Conservation (phyloP, 2,888 invertebrate species). For the Sicus ferrugineus region DNA sequence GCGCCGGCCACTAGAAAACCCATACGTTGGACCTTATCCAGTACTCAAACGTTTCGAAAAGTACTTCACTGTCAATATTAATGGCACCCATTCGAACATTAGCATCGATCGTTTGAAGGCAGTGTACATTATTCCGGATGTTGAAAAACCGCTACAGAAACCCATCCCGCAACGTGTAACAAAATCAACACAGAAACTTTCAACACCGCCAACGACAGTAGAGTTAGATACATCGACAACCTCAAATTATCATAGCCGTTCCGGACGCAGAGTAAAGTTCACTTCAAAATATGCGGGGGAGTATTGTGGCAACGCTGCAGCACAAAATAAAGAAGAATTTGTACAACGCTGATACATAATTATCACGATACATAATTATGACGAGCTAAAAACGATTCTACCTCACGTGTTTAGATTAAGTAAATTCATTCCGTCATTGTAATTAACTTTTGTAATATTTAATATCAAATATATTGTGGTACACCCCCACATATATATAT, state of each 20-base stretch:
- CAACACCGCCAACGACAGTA: not conserved
- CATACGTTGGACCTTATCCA: constrained; percentile 31
- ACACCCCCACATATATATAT: no score
- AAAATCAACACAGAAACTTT: not conserved
- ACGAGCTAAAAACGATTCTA: no score
- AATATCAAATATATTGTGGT: no score
- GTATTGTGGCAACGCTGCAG: not conserved
- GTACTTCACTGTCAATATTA: constrained; percentile 26
- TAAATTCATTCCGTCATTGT: no score
- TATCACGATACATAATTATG: no score
- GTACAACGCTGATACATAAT: no score
- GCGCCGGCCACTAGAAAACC: constrained; percentile 33
- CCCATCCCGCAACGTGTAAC: not conserved
- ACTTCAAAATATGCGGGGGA: not conserved
- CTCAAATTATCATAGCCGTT: not conserved
- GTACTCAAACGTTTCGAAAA: constrained; percentile 32
- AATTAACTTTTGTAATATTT: no score
- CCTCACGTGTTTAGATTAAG: no score
- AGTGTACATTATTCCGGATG: not conserved
- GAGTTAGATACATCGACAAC: not conserved
- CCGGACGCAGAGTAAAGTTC: not conserved
- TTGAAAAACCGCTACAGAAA: not conserved
- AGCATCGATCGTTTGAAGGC: constrained; percentile 35
- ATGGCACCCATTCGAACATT: constrained; percentile 29
- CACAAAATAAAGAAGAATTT: not conserved